phyloP scores from a whole-genome alignment of 2,888 invertebrate genomes.

The Orchesella flavescens region DNA sequence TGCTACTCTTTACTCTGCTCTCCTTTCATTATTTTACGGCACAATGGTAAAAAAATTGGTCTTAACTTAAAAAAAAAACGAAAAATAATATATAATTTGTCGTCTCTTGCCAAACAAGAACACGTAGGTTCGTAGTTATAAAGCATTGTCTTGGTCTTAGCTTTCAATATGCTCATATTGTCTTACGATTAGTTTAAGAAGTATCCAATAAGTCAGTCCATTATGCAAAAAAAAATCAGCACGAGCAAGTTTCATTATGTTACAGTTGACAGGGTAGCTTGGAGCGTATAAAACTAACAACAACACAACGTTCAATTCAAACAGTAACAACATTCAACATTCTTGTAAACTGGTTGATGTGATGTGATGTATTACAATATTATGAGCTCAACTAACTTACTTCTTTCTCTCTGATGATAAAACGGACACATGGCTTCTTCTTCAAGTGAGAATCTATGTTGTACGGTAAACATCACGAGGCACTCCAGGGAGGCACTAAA shows the following conservation, averaged over 20 bases:
- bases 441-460: background rate
- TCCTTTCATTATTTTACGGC: slow-evolving; percentile 2
- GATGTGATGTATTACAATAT: background rate
- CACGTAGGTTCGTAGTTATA: too few species aligned
- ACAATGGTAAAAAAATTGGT: background rate
- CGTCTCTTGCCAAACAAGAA: slow-evolving; percentile 24
- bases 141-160: slow-evolving; percentile 12
- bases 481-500: slow-evolving; percentile 59
- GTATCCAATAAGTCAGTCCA: slow-evolving; percentile 4
- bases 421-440: background rate
- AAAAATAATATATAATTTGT: slow-evolving; percentile 34
- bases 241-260: slow-evolving; percentile 4
- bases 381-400: background rate
- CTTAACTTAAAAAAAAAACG: background rate
- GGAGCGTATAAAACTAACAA: background rate
- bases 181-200: background rate
- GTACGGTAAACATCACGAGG: slow-evolving; percentile 16
- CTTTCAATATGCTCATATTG: slow-evolving; percentile 4
- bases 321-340: background rate
- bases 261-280: slow-evolving; percentile 34
- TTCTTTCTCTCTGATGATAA: background rate
- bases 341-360: background rate
- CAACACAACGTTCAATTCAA: background rate
- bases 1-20: too few species aligned
- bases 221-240: slow-evolving; percentile 43